Evolutionary conservation across 2,797 vertebrate genomes (phyloP).

Genomic region (Pipistrellus nathusii): DNA sequence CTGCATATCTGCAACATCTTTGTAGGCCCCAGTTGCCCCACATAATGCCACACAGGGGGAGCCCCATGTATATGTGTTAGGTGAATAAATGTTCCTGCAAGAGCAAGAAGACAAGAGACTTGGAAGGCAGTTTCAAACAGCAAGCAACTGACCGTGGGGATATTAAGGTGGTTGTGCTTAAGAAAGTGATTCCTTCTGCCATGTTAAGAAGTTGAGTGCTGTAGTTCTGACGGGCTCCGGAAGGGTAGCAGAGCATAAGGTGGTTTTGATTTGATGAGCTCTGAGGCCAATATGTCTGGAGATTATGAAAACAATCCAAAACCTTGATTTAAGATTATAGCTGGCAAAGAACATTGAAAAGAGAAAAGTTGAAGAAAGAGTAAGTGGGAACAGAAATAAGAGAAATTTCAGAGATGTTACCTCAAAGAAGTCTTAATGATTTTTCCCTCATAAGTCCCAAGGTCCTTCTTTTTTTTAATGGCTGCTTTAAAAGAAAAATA

Average conservation of each 20-base stretch:
- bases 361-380: not conserved
- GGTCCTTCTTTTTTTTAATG: not conserved
- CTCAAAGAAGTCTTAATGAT: not conserved
- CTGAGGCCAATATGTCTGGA: conserved; percentile 68
- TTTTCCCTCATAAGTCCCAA: not conserved
- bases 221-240: conserved; percentile 67
- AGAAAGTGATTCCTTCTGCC: conserved; percentile 32
- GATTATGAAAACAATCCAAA: conserved; percentile 65
- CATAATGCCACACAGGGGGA: not conserved
- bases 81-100: not conserved
- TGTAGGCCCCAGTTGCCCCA: not conserved
- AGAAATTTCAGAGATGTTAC: not conserved
- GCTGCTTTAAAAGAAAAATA: not conserved
- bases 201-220: conserved; percentile 46
- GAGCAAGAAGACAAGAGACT: not conserved
- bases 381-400: conserved; percentile 12
- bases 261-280: conserved; percentile 71
- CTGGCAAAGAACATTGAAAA: conserved; percentile 42
- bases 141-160: not conserved
- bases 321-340: conserved; percentile 41
- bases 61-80: not conserved
- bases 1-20: not conserved
- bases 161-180: conserved; percentile 48
- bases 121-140: conserved; percentile 1
- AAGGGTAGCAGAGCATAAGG: conserved; percentile 60